Evolutionary conservation across 30 jellyfish, hydroid and myxozoan species (phyloP), one percentile per base, ranked within the genome.

Genomic region (Hydractinia echinata): DNA sequence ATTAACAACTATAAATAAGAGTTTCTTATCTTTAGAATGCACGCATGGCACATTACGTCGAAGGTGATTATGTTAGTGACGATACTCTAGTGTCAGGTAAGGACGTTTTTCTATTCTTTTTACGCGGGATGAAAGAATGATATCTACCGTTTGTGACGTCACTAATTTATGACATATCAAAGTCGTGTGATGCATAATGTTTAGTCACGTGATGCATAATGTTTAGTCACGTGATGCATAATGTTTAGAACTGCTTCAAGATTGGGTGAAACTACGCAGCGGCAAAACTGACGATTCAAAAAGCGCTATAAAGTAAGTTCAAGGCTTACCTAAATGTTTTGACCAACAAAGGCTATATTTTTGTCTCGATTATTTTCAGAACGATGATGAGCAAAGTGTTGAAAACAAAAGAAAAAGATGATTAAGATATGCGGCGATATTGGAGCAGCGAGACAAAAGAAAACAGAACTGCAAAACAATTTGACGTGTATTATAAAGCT

Each of bases 41-140:
- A 5, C 74, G 94, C 15, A 77, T 74, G 15, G 53, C 70, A n/a
- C 18, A 74, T 79, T 85, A 76, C 58, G 55, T 44, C 6, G 84
- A 78, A 5, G 94, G 94, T 9, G 94, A 61, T 10, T 85, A 77
- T 53, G 87, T 62, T 48, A 44, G 76, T 5, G 94, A 85, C 60
- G 85, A 76, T 64, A 51, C 30, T 9, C 77, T 62, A 51, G 64
- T 85, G 9, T 7, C 76, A 61, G 79, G 94, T 85, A 11, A 83
- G 85, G 20, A 6, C 14, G 7, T 8, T n/a, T n/a, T 10, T 8
- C 82, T 76, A 5, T 19, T 70, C 49, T 13, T 66, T n/a, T 51
- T 0, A 21, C 50, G 44, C 1, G 44, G 44, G 44, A 30, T 30
- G 44, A 30, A 30, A 30, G 44, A 30, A 30, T 30, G 44, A 30